phyloP scores from a whole-genome alignment of 2,113 vertebrate species.

The Tragelaphus scriptus region DNA sequence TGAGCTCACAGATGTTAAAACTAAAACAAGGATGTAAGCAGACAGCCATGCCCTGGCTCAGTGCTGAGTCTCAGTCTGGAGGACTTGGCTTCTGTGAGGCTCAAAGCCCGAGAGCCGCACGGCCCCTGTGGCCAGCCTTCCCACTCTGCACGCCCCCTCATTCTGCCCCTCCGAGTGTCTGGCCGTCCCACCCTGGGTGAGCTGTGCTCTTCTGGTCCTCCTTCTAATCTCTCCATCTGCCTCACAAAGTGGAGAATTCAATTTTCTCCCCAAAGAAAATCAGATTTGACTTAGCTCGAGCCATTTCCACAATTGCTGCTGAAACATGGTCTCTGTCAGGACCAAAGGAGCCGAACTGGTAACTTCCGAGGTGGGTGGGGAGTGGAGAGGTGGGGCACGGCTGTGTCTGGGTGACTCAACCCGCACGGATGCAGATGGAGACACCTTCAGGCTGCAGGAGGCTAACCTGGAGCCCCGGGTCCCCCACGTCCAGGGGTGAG shows the following conservation, averaged over 20 bases:
- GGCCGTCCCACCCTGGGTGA: background rate
- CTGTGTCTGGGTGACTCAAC: background rate
- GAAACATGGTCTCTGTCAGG: constrained; percentile 18
- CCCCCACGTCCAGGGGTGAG: background rate
- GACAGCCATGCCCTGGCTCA: background rate
- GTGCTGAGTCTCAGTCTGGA: background rate
- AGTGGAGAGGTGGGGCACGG: rapidly evolving
- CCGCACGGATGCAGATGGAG: rapidly evolving
- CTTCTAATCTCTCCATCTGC: constrained; percentile 33
- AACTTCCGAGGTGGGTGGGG: background rate
- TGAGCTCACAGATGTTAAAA: background rate
- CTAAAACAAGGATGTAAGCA: background rate
- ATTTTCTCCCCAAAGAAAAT: constrained; percentile 62
- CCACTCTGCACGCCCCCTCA: rapidly evolving
- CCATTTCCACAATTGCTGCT: constrained; percentile 45
- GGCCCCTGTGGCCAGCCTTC: rapidly evolving
- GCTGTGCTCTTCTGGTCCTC: background rate
- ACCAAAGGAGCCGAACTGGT: background rate
- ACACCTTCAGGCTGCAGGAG: background rate
- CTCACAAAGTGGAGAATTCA: constrained; percentile 52
- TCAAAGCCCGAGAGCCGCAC: background rate
- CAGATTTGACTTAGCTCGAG: constrained; percentile 55
- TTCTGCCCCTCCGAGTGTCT: background rate
- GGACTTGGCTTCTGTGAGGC: background rate
- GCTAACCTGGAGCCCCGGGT: background rate